Evolutionary conservation across 53 echinoderm and acorn worm species (phyloP).

Genomic region (Zoroaster sp.): DNA sequence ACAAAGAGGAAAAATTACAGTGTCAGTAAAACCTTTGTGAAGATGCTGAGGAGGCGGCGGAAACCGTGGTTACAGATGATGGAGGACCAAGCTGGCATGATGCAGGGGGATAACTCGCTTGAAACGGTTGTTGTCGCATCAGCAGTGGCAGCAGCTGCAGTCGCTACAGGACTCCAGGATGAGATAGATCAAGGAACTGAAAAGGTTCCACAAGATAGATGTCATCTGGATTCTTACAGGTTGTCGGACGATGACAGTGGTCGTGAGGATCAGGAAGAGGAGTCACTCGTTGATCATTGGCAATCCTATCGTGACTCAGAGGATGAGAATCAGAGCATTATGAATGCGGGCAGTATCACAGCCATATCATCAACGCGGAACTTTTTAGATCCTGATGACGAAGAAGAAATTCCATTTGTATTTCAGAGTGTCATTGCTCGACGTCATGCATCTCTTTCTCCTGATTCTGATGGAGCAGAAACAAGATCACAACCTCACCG

Average conservation of each 20-base stretch:
- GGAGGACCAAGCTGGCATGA: slow-evolving; percentile 15
- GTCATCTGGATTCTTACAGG: background rate
- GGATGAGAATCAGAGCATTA: background rate
- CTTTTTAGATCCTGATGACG: slow-evolving; percentile 2
- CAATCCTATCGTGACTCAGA: no score
- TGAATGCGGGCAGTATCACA: no score
- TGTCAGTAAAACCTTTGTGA: background rate
- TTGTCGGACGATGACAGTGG: background rate
- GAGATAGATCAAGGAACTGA: background rate
- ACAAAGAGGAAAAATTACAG: background rate
- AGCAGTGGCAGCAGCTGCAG: slow-evolving; percentile 22
- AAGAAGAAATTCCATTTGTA: background rate
- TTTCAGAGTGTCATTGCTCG: background rate
- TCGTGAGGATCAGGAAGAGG: background rate
- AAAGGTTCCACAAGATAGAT: background rate
- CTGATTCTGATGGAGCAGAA: slow-evolving; percentile 12
- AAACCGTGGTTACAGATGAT: slow-evolving; percentile 15
- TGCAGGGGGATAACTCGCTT: background rate
- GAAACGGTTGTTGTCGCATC: slow-evolving; percentile 26
- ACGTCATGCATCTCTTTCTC: background rate
- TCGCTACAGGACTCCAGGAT: background rate
- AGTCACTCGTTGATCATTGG: background rate
- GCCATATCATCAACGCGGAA: background rate
- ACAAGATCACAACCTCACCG: background rate
- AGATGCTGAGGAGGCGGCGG: background rate